A percentile compares a stretch with the other conserved stretches of the same genome.
phyloP scores from a whole-genome alignment of 2,888 invertebrate genomes.

The Drosophila antonietae region DNA sequence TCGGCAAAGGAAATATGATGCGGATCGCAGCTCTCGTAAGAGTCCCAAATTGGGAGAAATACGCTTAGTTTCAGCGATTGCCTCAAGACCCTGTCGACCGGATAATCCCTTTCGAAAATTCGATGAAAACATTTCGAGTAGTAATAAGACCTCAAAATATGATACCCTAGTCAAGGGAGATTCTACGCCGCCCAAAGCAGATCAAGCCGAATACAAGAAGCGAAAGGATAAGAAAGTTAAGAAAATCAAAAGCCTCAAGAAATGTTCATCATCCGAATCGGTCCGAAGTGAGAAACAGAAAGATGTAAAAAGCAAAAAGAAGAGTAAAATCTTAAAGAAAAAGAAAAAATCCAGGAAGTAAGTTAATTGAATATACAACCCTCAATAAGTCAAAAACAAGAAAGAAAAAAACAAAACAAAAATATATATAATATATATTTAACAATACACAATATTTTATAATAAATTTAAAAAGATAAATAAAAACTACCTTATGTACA shows the following conservation, averaged over 20 bases:
- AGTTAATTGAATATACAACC: constrained; percentile 25
- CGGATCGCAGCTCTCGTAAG: constrained; percentile 39
- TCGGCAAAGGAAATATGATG: constrained; percentile 39
- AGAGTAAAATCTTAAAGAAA: constrained; percentile 66
- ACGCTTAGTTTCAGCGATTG: constrained; percentile 57
- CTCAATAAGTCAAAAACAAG: constrained; percentile 1
- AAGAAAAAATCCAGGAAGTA: constrained; percentile 80
- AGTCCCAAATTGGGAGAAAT: constrained; percentile 40
- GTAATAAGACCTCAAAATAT: constrained; percentile 83
- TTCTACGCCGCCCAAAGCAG: constrained; percentile 81
- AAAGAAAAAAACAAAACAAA: constrained; percentile 13
- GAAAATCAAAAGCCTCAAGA: constrained; percentile 84
- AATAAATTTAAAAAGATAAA: constrained; percentile 19
- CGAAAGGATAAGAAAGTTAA: constrained; percentile 88
- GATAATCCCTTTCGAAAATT: constrained; percentile 85
- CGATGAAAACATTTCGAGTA: constrained; percentile 87
- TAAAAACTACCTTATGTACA: constrained; percentile 26
- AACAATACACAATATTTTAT: constrained; percentile 25
- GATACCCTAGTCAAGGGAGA: constrained; percentile 85
- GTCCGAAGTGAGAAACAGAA: constrained; percentile 89
- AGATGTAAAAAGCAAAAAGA: constrained; percentile 86
- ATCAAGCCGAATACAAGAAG: constrained; percentile 86
- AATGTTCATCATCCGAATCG: constrained; percentile 83
- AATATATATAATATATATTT: constrained; percentile 16
- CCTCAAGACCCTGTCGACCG: constrained; percentile 57